phyloP scores from a whole-genome alignment of 2,113 vertebrate genomes.

The Oncorhynchus nerka region DNA sequence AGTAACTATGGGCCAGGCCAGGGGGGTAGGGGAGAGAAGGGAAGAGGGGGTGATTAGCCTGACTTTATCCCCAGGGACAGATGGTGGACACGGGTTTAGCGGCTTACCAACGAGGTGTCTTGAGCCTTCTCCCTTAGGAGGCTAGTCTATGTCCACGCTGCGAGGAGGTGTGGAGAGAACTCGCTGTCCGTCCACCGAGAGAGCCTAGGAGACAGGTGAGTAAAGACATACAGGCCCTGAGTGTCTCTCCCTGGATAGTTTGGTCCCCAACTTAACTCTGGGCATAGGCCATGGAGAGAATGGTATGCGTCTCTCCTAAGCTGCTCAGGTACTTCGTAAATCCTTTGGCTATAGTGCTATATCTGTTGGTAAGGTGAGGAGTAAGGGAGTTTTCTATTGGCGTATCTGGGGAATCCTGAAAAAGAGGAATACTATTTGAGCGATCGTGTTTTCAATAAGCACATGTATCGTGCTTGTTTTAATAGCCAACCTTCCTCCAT shows the following conservation, averaged over 20 bases:
- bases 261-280: neutral
- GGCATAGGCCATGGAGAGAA: neutral
- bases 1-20: no score
- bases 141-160: neutral
- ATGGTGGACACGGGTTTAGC: conserved; percentile 44
- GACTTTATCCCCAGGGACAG: conserved; percentile 41
- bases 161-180: conserved; percentile 2
- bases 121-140: neutral
- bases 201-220: neutral
- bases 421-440: no score
- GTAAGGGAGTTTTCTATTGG: neutral
- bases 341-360: neutral
- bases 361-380: neutral
- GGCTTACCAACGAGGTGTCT: neutral
- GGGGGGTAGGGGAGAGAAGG: neutral
- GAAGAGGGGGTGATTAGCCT: conserved; percentile 26
- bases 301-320: neutral
- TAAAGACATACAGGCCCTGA: neutral
- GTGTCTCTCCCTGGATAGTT: neutral
- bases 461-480: no score
- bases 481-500: neutral
- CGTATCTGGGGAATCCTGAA: no score
- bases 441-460: no score
- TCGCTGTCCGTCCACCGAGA: neutral
- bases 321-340: neutral